phyloP scores from a whole-genome alignment of 2,797 vertebrate species.

The Trichosurus vulpecula region DNA sequence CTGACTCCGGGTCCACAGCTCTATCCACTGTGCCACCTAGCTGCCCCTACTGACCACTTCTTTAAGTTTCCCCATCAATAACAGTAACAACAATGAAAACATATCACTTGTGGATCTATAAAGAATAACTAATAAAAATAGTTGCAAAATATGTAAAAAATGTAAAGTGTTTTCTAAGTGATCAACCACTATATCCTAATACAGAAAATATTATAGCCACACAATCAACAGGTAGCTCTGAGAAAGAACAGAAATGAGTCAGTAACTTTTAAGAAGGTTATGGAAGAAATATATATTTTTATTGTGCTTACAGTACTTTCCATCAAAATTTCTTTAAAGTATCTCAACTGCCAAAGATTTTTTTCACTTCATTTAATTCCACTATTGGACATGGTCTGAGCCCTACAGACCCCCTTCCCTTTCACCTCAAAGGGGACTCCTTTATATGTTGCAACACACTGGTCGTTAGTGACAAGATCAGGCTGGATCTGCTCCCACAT shows the following conservation, averaged over 20 bases:
- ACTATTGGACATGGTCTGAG: conserved; percentile 94
- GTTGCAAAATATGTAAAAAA: background rate
- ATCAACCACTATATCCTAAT: background rate
- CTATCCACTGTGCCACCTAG: background rate
- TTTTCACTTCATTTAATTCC: conserved; percentile 91
- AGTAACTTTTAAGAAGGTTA: conserved; percentile 63
- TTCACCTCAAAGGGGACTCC: conserved; percentile 94
- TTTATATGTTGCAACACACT: conserved; percentile 95
- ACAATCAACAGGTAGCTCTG: conserved; percentile 25
- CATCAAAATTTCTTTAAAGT: conserved; percentile 66
- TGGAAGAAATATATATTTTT: conserved; percentile 79
- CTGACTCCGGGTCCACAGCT: background rate
- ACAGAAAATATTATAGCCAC: conserved; percentile 4
- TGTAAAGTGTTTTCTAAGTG: background rate
- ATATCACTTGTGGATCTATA: background rate
- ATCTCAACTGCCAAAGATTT: conserved; percentile 38
- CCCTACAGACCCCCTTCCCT: conserved; percentile 94
- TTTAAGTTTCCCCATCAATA: background rate
- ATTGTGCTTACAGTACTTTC: conserved; percentile 86
- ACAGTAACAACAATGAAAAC: background rate
- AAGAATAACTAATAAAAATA: background rate
- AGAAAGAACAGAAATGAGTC: conserved; percentile 70
- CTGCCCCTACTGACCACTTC: background rate
- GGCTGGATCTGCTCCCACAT: conserved; percentile 99
- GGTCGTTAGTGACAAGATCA: conserved; percentile 90